phyloP scores from a whole-genome alignment of 2,113 vertebrate genomes.

The Cryptoleucopteryx plumbea region DNA sequence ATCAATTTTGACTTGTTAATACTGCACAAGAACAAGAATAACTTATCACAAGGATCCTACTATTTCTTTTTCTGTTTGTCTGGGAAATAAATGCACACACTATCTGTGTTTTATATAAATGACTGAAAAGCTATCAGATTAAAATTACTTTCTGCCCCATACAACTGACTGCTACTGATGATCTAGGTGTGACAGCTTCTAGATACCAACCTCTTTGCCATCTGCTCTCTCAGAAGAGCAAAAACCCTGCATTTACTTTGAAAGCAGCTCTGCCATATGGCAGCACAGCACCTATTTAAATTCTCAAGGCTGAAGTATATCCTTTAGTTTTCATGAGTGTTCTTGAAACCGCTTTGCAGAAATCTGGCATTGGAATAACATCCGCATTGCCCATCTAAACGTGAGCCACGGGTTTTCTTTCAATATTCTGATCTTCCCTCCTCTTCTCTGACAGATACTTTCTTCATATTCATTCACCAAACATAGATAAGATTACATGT shows the following conservation, averaged over 20 bases:
- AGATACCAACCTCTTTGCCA: background rate
- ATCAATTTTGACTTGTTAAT: background rate
- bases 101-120: background rate
- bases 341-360: background rate
- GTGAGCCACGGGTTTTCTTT: background rate
- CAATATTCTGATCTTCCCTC: background rate
- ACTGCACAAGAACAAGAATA: background rate
- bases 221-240: background rate
- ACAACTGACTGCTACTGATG: background rate
- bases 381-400: background rate
- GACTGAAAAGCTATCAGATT: background rate
- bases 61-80: background rate
- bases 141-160: background rate
- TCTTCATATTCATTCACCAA: background rate
- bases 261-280: background rate
- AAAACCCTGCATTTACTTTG: background rate
- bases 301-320: background rate
- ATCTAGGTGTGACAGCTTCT: constrained; percentile 8
- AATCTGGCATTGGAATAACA: background rate
- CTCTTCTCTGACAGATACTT: background rate
- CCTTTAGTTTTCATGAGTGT: background rate
- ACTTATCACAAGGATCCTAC: background rate
- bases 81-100: background rate
- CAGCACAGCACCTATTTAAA: background rate
- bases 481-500: background rate